These are phyloP conservation scores for Globodera ellingtonae DNA, from an alignment of 1,140 invertebrate genomes.

Conservation along the genomic window DNA sequence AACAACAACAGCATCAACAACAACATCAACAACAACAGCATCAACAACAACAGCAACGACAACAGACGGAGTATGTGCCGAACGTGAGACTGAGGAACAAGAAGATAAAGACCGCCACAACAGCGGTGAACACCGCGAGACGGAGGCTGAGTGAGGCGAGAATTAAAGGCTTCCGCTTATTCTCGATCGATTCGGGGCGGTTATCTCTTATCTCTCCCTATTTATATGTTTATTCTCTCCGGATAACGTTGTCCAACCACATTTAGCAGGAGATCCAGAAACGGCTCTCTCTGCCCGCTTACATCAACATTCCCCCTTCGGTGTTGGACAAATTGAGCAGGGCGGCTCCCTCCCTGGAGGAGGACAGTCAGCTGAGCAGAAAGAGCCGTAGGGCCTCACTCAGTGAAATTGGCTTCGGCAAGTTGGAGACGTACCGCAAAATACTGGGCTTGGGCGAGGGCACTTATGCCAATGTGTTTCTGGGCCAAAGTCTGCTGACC, in stretches of 20 bases:
- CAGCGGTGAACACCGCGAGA: constrained; percentile 36
- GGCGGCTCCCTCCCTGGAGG: constrained; percentile 64
- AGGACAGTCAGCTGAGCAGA: constrained; percentile 66
- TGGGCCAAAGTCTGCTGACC: constrained; percentile 72
- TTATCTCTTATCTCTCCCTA: background rate
- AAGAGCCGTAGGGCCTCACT: constrained; percentile 67
- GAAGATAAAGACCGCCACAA: constrained; percentile 4
- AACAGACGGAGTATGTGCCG: constrained; percentile 47
- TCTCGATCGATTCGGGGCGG: background rate
- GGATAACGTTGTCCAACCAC: background rate
- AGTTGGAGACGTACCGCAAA: constrained; percentile 74
- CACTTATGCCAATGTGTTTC: constrained; percentile 77
- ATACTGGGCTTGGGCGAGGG: constrained; percentile 74
- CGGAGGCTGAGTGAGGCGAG: constrained; percentile 66
- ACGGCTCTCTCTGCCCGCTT: constrained; percentile 68
- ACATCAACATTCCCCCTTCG: constrained; percentile 68
- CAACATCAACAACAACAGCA: too few species aligned
- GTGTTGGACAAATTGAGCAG: constrained; percentile 67
- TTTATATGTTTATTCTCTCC: background rate
- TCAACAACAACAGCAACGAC: background rate
- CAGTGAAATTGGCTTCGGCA: constrained; percentile 76
- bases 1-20: too few species aligned
- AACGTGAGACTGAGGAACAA: constrained; percentile 65
- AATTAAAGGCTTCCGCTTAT: background rate
- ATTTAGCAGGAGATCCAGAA: constrained; percentile 66